These are phyloP conservation scores for Microctonus hyperodae DNA, from an alignment of 2,888 invertebrate genomes.

Conservation along the genomic window DNA sequence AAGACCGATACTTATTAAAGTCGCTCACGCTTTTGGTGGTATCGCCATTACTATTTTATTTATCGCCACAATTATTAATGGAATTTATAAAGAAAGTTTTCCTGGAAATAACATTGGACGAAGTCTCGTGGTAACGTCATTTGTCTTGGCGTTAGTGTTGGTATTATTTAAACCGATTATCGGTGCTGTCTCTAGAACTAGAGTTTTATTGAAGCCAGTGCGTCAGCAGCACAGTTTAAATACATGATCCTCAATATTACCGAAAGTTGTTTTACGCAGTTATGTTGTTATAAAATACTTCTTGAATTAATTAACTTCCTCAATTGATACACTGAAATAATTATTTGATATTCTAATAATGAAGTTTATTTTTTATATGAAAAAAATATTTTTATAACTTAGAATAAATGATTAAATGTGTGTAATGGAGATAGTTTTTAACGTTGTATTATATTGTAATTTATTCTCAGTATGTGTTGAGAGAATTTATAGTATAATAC, in stretches of 20 bases:
- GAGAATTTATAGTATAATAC: no score
- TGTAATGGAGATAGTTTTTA: no score
- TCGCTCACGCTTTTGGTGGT: slow-evolving; percentile 53
- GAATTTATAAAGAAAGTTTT: slow-evolving; percentile 51
- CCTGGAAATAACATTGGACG: slow-evolving; percentile 45
- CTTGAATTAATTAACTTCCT: no score
- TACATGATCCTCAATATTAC: neutral
- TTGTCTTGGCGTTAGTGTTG: slow-evolving; percentile 51
- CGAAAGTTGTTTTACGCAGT: neutral
- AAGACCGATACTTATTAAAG: slow-evolving; percentile 53
- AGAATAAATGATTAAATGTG: no score
- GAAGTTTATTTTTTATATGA: no score
- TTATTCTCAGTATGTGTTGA: no score
- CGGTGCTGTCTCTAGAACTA: slow-evolving; percentile 49
- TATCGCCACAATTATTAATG: slow-evolving; percentile 53
- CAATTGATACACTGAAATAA: no score
- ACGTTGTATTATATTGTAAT: no score
- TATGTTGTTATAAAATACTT: neutral
- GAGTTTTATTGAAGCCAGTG: slow-evolving; percentile 44
- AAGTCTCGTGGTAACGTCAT: slow-evolving; percentile 47
- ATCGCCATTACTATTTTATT: slow-evolving; percentile 50
- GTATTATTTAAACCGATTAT: slow-evolving; percentile 54
- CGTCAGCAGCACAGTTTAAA: slow-evolving; percentile 25
- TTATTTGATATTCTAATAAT: no score
- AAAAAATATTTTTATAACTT: no score